phyloP scores from a whole-genome alignment of 2,797 vertebrate species.

The Trachurus trachurus region DNA sequence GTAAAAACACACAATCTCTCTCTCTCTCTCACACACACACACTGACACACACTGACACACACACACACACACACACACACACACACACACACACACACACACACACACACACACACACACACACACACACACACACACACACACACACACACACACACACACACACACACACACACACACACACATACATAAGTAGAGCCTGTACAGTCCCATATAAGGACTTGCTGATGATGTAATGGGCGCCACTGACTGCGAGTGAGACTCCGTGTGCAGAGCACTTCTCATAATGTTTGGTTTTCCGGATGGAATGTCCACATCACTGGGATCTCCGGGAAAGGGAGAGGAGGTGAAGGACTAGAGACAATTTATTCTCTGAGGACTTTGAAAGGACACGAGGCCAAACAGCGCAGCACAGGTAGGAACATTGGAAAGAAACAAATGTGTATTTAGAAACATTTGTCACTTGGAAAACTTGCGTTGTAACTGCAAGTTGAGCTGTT shows the following conservation, averaged over 20 bases:
- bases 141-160: constrained; percentile 70
- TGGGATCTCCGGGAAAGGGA: constrained; percentile 83
- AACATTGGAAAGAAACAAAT: constrained; percentile 35
- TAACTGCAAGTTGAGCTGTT: constrained; percentile 5
- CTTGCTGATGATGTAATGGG: constrained; percentile 95
- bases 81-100: constrained; percentile 54
- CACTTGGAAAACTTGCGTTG: constrained; percentile 18
- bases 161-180: constrained; percentile 68
- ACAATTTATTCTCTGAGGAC: constrained; percentile 65
- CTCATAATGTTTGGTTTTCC: constrained; percentile 95
- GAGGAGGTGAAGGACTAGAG: constrained; percentile 68
- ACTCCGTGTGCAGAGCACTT: constrained; percentile 89
- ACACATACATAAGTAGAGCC: constrained; percentile 71
- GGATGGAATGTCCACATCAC: constrained; percentile 93
- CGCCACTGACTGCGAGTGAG: constrained; percentile 86
- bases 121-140: constrained; percentile 69
- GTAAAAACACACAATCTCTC: constrained; percentile 58
- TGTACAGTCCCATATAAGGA: constrained; percentile 95
- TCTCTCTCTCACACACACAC: constrained; percentile 52
- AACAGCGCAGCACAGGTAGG: constrained; percentile 75
- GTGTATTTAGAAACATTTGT: constrained; percentile 8
- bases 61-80: constrained; percentile 54
- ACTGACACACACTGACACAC: constrained; percentile 65
- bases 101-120: constrained; percentile 65
- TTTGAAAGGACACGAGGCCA: constrained; percentile 55